Base-by-base conservation (phyloP, 2,888 invertebrate genomes). In the Acronicta alni region DNA sequence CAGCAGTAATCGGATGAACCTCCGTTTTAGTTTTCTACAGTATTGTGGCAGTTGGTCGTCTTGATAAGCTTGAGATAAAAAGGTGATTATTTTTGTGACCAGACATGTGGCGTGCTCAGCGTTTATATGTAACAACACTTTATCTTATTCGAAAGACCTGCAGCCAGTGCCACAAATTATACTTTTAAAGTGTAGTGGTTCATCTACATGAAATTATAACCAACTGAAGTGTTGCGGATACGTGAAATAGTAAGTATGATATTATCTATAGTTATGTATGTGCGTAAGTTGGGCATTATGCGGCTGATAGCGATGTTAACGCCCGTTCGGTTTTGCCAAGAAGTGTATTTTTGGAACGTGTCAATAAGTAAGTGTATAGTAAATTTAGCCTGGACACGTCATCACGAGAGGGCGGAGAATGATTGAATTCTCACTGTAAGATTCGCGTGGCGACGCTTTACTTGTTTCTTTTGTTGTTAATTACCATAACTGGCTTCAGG, bases 301-400 rank as follows among this genome's bases (percentile, higher is more conserved):
- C 88, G 89, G 86, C 88, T 89, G 92, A 93, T 93, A 91, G 89
- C 90, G 87, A 88, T 93, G 93, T 93, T 93, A 94, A 93, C 90
- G 93, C 89, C 93, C 93, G 92, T 92, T 90, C 90, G 86, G 93
- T 92, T 93, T 93, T 92, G 93, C 93, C 93, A 93, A 93, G 92
- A 90, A 82, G 85, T 87, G 86, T 93, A 93, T 94, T 94, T 93
- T 93, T 90, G 92, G 93, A 92, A 89, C 93, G 90, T 92, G 93
- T 93, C 94, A 93, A 94, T 93, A 94, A 92, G 89, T 93, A 92
- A 93, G 93, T 92, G 91, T 90, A 89, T 86, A 86, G 90, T 93
- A 93, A 91, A 91, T 92, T 90, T 93, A 93, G 93, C 83, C 79
- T 72, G 86, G 89, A 89, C 90, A 90, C 92, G 92, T 93, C 93